A percentile compares a stretch with the other conserved stretches of the same genome.
Conservation (phyloP, 2,888 invertebrate species). For the Euplexia lucipara region DNA sequence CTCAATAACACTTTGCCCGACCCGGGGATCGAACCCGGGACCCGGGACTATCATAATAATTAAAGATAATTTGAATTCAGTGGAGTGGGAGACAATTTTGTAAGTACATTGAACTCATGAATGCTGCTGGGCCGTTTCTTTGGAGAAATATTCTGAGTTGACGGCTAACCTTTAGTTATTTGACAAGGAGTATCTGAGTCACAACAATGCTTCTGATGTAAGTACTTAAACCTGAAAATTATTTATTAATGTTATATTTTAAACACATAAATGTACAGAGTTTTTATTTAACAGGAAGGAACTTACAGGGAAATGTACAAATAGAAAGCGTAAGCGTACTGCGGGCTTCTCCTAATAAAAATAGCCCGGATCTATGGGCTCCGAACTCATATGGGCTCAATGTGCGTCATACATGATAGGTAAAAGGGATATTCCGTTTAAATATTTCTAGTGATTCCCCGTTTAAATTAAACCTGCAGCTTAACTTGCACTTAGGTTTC, state of each 20-base stretch:
- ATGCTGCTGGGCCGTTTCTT: too few relatives aligned
- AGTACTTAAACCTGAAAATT: too few relatives aligned
- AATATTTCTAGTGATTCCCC: background rate
- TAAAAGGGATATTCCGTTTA: conserved; percentile 5
- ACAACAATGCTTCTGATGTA: background rate
- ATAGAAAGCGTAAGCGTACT: background rate
- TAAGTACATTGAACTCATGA: too few relatives aligned
- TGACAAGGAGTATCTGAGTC: background rate
- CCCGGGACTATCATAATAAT: background rate
- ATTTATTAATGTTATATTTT: too few relatives aligned
- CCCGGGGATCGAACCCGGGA: too few relatives aligned
- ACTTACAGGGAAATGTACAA: background rate
- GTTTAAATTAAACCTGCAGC: too few relatives aligned
- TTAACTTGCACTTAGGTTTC: too few relatives aligned
- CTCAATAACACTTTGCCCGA: too few relatives aligned
- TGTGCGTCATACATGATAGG: conserved; percentile 23
- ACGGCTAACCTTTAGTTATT: background rate
- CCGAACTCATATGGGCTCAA: too few relatives aligned
- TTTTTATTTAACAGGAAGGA: background rate
- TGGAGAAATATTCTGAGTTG: too few relatives aligned
- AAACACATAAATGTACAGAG: too few relatives aligned
- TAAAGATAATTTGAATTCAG: background rate
- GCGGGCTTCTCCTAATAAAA: conserved; percentile 34
- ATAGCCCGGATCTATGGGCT: conserved; percentile 26
- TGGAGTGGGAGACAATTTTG: too few relatives aligned